Conservation (phyloP, 2,113 vertebrate genomes). For the Hepsetus odoe region DNA sequence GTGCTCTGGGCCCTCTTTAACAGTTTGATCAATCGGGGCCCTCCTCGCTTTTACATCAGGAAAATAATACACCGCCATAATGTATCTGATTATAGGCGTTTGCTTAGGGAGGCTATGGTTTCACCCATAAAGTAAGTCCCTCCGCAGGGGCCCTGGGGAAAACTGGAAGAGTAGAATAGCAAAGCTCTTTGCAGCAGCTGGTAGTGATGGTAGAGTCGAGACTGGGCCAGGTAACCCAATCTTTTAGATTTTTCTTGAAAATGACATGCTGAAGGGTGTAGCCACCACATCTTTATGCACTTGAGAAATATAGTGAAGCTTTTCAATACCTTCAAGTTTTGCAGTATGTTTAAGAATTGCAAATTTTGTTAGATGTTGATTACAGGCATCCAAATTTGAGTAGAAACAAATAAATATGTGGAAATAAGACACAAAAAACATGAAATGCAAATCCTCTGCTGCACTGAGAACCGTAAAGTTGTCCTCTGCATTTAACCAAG, state of each 20-base stretch:
- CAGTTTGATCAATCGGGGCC: slow-evolving; percentile 43
- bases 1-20: slow-evolving; percentile 22
- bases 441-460: too few species aligned
- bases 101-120: slow-evolving; percentile 35
- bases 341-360: too few species aligned
- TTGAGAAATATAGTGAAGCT: too few species aligned
- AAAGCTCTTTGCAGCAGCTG: slow-evolving; percentile 24
- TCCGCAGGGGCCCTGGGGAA: slow-evolving; percentile 7
- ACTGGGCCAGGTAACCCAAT: background rate
- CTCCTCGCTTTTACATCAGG: slow-evolving; percentile 36
- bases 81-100: slow-evolving; percentile 34
- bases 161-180: slow-evolving; percentile 1
- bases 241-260: background rate
- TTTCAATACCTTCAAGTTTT: too few species aligned
- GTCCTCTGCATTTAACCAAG: too few species aligned
- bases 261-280: background rate
- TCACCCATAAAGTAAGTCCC: slow-evolving; percentile 28
- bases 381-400: too few species aligned
- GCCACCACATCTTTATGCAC: background rate
- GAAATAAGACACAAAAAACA: too few species aligned
- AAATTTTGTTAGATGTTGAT: too few species aligned
- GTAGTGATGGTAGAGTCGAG: slow-evolving; percentile 12
- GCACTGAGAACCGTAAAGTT: too few species aligned
- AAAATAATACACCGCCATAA: slow-evolving; percentile 49
- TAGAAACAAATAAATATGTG: too few species aligned